Evolutionary conservation across 1,140 invertebrate genomes (phyloP), one percentile per base, ranked within the genome.

Genomic region (Lepidotrigona ventralis): DNA sequence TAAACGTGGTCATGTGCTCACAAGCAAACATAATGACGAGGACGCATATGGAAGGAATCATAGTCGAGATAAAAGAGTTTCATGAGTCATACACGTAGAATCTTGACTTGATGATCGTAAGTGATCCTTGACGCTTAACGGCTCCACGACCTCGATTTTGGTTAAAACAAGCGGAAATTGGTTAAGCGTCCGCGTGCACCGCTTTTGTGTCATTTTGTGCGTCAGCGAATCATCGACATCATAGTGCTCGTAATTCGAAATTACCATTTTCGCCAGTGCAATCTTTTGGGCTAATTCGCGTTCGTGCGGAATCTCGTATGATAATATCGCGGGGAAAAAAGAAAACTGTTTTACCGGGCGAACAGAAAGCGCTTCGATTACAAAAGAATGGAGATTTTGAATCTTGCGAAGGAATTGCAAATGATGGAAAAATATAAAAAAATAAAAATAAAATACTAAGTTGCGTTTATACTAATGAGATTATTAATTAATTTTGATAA

Each of bases 71-170:
- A 84, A 74, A 84, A 84, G 63, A 84, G 71, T 69, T 75, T 33
- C 51, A 74, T 81, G 63, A 84, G 54, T 84, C 83, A 84, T 75
- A 72, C 70, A 75, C 51, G 71, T 84, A 80, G 71, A 81, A 84
- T 81, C 71, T 80, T 74, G 75, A 83, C 64, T 68, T 68, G 70
- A 73, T 75, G 78, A 84, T 84, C 83, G 79, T 84, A 75, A 85
- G 72, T 82, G 90, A 91, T 91, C 89, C 87, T 90, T 86, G 81
- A 82, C 83, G 75, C 83, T 85, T 92, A 92, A 92, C 90, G 91
- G 90, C 90, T 89, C 86, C 83, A 86, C 87, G 90, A 91, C 91
- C 90, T 93, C 90, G 86, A 93, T 93, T 93, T 93, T 86, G 90
- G 80, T 85, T 64, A 70, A 85, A 85, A 82, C 64, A 82, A 82